These are phyloP conservation scores for Sinocyclocheilus anophthalmus DNA, from an alignment of 2,113 vertebrate species.

Conservation along the genomic window DNA sequence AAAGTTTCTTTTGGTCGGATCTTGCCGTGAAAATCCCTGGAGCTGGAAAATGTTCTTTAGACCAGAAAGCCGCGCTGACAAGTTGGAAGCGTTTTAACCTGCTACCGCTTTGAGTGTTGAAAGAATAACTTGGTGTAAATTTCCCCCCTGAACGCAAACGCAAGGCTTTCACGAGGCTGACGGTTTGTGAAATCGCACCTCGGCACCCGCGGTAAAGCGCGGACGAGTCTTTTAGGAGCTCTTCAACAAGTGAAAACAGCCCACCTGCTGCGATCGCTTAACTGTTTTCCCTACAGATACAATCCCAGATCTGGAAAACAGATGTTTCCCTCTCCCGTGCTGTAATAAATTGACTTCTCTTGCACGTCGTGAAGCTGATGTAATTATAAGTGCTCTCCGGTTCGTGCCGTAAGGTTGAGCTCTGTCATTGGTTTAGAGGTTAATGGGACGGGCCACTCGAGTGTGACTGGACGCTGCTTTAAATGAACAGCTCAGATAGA, in stretches of 20 bases:
- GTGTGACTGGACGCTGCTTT: neutral
- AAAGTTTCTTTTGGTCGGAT: slow-evolving; percentile 11
- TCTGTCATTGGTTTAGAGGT: neutral
- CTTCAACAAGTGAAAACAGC: slow-evolving; percentile 42
- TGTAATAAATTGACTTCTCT: slow-evolving; percentile 40
- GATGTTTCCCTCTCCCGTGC: slow-evolving; percentile 39
- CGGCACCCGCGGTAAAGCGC: slow-evolving; percentile 52
- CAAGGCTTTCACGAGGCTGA: slow-evolving; percentile 49
- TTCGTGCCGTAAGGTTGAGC: neutral
- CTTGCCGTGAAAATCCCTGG: slow-evolving; percentile 5
- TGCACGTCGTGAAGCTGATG: slow-evolving; percentile 18
- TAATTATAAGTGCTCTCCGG: slow-evolving; percentile 8
- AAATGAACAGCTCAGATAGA: no score
- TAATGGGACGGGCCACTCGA: neutral
- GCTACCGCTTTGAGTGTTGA: slow-evolving; percentile 32
- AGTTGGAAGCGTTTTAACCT: slow-evolving; percentile 47
- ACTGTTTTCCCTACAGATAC: slow-evolving; percentile 31
- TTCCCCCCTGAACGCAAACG: slow-evolving; percentile 59
- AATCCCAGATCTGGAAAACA: slow-evolving; percentile 24
- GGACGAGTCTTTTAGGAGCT: slow-evolving; percentile 29
- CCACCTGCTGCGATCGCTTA: slow-evolving; percentile 50
- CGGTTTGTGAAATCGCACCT: slow-evolving; percentile 58
- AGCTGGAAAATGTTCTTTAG: slow-evolving; percentile 37
- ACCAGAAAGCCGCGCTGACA: slow-evolving; percentile 40
- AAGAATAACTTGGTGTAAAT: slow-evolving; percentile 24